These are phyloP conservation scores for Mobula birostris DNA, from an alignment of 2,113 vertebrate species.

Conservation along the genomic window DNA sequence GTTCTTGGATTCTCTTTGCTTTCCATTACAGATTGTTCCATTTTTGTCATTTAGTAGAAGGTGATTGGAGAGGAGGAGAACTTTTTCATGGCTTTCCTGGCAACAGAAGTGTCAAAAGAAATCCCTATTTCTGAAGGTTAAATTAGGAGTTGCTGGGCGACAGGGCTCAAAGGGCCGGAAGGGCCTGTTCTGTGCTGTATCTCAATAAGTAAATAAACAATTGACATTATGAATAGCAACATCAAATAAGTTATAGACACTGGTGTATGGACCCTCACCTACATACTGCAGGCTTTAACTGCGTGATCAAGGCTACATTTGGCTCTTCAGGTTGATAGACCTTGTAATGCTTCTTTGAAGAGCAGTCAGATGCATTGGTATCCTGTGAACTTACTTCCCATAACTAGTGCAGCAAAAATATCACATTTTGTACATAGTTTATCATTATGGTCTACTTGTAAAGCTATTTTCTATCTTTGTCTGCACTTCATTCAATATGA, in stretches of 20 bases:
- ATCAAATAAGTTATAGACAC: too few species aligned
- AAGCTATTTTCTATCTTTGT: background rate
- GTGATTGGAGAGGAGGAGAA: background rate
- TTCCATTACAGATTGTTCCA: background rate
- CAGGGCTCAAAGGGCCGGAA: too few species aligned
- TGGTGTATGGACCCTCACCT: too few species aligned
- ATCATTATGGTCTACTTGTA: background rate
- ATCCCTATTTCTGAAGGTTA: too few species aligned
- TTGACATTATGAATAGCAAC: too few species aligned
- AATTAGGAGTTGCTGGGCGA: too few species aligned
- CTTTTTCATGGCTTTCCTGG: background rate
- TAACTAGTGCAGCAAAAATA: background rate
- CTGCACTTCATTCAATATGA: background rate
- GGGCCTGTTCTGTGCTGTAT: too few species aligned
- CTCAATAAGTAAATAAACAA: too few species aligned
- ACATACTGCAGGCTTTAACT: background rate
- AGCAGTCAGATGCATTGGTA: background rate
- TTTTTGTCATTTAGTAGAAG: background rate
- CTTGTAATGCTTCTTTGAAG: background rate
- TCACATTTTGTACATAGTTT: background rate
- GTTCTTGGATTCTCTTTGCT: background rate
- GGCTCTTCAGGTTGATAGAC: background rate
- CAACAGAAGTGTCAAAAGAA: too few species aligned
- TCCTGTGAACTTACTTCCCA: background rate
- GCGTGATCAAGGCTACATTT: background rate